Evolutionary conservation across 1,140 invertebrate genomes (phyloP).

Genomic region (Kradibia gibbosae): DNA sequence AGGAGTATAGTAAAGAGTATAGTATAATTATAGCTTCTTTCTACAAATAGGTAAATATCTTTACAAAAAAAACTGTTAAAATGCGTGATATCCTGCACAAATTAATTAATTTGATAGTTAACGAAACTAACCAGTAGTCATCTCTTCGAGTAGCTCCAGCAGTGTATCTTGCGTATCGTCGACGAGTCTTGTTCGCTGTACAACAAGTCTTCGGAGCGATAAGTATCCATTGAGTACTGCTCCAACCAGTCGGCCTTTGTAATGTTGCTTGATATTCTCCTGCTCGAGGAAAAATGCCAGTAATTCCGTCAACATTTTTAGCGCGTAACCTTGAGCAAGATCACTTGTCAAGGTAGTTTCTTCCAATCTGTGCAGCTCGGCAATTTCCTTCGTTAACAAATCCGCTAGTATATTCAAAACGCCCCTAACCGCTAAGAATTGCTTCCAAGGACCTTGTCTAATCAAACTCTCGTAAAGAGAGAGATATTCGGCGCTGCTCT

Average conservation of each 20-base stretch:
- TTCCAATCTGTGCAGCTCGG: conserved; percentile 87
- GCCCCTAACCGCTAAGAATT: conserved; percentile 91
- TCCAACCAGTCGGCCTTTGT: conserved; percentile 90
- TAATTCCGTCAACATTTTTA: conserved; percentile 90
- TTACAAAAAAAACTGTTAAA: not conserved
- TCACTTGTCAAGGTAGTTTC: conserved; percentile 94
- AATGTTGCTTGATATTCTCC: conserved; percentile 86
- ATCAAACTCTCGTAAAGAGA: conserved; percentile 89
- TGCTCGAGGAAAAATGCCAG: conserved; percentile 88
- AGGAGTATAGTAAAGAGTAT: too few species aligned
- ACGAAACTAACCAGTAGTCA: conserved; percentile 85
- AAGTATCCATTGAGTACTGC: conserved; percentile 95
- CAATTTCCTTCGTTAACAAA: conserved; percentile 90
- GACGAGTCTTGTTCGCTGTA: conserved; percentile 94
- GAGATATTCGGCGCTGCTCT: conserved; percentile 93
- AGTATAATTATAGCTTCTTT: not conserved
- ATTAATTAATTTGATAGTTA: too few species aligned
- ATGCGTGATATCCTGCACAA: too few species aligned
- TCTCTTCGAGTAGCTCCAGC: conserved; percentile 94
- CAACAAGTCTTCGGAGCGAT: conserved; percentile 89
- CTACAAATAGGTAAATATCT: not conserved
- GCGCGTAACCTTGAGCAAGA: conserved; percentile 91
- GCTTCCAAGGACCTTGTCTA: conserved; percentile 89
- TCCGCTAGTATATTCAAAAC: conserved; percentile 88
- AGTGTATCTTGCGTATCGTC: conserved; percentile 98